These are phyloP conservation scores for Fratercula arctica DNA, from an alignment of 2,797 vertebrate species.

Conservation along the genomic window DNA sequence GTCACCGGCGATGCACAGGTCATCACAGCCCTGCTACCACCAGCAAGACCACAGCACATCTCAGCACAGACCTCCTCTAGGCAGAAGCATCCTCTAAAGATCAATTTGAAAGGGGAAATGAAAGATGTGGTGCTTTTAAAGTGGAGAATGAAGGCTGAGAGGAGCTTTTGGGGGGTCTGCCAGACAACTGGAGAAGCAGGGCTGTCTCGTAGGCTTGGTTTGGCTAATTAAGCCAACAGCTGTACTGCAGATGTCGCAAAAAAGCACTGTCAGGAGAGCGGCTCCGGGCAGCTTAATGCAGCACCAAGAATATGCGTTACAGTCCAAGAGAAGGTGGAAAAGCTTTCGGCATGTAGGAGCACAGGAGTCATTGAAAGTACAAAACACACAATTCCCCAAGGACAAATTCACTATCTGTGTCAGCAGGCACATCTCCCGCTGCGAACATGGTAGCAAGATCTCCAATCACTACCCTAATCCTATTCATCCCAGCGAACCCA, in stretches of 20 bases:
- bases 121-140: neutral
- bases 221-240: neutral
- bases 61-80: neutral
- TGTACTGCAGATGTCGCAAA: neutral
- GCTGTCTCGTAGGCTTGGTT: neutral
- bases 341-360: fast-evolving
- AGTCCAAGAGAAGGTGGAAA: neutral
- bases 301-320: fast-evolving
- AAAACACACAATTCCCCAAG: neutral
- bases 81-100: neutral
- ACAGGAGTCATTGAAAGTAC: neutral
- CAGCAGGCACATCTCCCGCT: neutral
- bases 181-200: neutral
- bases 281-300: neutral
- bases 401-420: neutral
- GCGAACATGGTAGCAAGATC: neutral
- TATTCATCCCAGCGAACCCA: fast-evolving
- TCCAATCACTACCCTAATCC: neutral
- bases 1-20: fast-evolving
- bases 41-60: neutral
- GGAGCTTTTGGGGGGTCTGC: neutral
- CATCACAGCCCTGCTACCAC: neutral
- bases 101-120: neutral
- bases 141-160: neutral
- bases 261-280: fast-evolving